Conservation (phyloP, 30 jellyfish, hydroid and myxozoan species). For the Phacellophora camtschatica region DNA sequence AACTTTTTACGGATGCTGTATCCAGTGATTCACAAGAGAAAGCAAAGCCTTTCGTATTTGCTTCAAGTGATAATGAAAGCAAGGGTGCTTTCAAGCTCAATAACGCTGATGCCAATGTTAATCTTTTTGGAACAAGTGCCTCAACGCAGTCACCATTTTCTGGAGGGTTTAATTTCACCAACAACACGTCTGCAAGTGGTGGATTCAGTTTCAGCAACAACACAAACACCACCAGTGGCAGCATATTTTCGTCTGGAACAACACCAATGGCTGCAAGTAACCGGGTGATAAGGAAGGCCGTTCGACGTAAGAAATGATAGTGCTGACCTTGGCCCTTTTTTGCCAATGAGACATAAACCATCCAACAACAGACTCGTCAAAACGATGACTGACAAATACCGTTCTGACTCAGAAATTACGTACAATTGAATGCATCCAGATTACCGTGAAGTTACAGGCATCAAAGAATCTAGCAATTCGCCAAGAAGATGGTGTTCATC, state of each 20-base stretch:
- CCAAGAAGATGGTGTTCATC: not conserved
- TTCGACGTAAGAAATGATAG: constrained; percentile 35
- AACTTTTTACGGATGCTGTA: constrained; percentile 1
- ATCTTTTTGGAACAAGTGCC: not conserved
- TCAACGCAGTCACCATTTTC: not conserved
- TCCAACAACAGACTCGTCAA: constrained; percentile 8
- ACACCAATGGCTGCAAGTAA: constrained; percentile 28
- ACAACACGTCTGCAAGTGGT: constrained; percentile 2
- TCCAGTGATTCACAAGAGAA: not conserved
- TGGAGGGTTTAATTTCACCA: constrained; percentile 23
- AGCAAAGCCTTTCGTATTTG: constrained; percentile 37
- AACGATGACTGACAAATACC: constrained; percentile 6
- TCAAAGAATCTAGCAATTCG: too few species aligned
- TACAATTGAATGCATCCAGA: too few species aligned
- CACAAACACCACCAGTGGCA: not conserved
- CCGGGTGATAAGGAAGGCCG: constrained; percentile 41
- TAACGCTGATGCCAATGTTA: not conserved
- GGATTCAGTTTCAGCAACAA: constrained; percentile 24
- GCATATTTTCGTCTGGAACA: constrained; percentile 24
- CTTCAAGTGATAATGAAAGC: not conserved
- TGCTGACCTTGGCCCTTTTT: not conserved
- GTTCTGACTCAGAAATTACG: not conserved
- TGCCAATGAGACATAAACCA: not conserved
- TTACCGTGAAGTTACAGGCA: too few species aligned
- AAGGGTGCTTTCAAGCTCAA: not conserved